These are phyloP conservation scores for Archivesica marissinica DNA, from an alignment of 1,140 invertebrate genomes.

Conservation along the genomic window DNA sequence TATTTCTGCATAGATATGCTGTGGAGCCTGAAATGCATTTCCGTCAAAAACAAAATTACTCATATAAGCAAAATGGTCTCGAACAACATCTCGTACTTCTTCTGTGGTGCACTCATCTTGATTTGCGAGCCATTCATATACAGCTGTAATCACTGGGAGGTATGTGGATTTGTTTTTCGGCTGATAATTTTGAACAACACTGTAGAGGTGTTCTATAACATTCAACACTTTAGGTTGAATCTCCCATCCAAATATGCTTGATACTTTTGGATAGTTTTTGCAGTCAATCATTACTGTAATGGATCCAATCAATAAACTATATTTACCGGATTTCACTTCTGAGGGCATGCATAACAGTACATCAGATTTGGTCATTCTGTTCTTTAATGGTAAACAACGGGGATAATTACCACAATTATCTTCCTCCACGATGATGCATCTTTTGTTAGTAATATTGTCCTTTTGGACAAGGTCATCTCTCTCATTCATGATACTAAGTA, in stretches of 20 bases:
- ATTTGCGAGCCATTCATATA: constrained; percentile 31
- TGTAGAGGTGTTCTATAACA: constrained; percentile 46
- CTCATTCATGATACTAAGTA: constrained; percentile 36
- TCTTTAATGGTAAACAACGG: not conserved
- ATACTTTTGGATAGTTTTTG: not conserved
- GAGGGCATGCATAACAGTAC: not conserved
- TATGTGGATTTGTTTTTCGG: not conserved
- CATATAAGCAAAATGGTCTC: not conserved
- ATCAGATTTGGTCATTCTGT: not conserved
- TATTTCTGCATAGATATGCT: not conserved
- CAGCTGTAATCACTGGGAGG: constrained; percentile 3
- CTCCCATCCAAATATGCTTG: constrained; percentile 14
- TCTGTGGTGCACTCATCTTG: not conserved
- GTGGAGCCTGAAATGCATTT: constrained; percentile 10
- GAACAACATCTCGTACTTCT: not conserved
- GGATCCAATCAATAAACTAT: not conserved
- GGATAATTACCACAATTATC: not conserved
- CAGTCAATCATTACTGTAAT: constrained; percentile 1
- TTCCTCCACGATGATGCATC: constrained; percentile 15
- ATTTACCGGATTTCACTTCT: not conserved
- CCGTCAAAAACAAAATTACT: constrained; percentile 39
- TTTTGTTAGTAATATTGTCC: not conserved
- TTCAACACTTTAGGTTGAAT: not conserved
- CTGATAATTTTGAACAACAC: not conserved
- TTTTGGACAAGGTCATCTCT: not conserved